Evolutionary conservation across 2,888 invertebrate species (phyloP), one percentile per base, ranked within the genome.

Genomic region (Folsomia candida): DNA sequence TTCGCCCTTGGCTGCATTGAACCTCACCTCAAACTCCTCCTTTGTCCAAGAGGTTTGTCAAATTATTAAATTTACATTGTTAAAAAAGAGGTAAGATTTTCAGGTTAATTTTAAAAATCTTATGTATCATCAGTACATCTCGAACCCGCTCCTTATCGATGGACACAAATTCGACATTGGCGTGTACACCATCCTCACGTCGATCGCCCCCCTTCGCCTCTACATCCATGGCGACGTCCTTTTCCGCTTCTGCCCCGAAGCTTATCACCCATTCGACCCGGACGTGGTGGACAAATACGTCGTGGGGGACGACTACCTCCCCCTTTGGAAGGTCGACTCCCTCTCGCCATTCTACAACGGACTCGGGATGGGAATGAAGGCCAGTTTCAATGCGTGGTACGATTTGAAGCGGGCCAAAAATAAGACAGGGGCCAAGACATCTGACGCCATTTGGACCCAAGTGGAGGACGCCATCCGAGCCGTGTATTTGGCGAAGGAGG

Each of bases 121-220:
- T n/a, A n/a, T n/a, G n/a, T n/a, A n/a, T n/a, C n/a, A n/a, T n/a
- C n/a, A n/a, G 11, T 98, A 90, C 83, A 86, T 98, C 25, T 89
- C 90, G 78, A 91, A 89, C 75, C 97, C 97, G 2, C 89, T 92
- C 79, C 85, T 98, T 22, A 90, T 98, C 2, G 94, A 94, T 83
- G 94, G 94, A 1, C 89, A 93, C 83, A 97, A 96, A 85, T 98
- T 98, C 84, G 98, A 98, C 84, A 92, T 98, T 83, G 97, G 98
- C 9, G 89, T 98, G 70, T 98, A 98, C 82, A 92, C 93, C 0
- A 90, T 91, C 0, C 85, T 98, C 24, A 97, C 96, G 0, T 97
- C 95, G 0, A 86, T 97, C 1, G 88, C 94, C 83, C 98, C 98
- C 0, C 84, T 98, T 25, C 86, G 96, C 77, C 88, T 91, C 1